Evolutionary conservation across 2,113 vertebrate genomes (phyloP), one percentile per base, ranked within the genome.

Genomic region (Mesoclemmys tuberculata): DNA sequence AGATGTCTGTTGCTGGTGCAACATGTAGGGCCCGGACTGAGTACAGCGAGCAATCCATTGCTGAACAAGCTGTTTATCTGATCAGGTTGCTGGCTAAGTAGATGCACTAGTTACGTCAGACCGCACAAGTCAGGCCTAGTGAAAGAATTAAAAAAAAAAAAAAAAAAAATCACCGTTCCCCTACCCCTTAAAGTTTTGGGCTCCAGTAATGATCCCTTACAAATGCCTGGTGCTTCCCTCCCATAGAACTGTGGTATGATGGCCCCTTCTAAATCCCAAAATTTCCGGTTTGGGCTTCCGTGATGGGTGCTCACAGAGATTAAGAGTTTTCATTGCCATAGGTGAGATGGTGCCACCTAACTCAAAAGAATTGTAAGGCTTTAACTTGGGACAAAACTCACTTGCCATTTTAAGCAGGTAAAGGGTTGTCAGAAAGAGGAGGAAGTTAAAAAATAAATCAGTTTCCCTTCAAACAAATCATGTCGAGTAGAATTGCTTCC

Each of bases 181-280:
- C 26, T 12, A 16, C 14, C 31, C 31, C 18, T 29, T 35, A 35
- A 64, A 64, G 61, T 31, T 64, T 64, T 64, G 61, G 27, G 61
- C 61, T 64, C 61, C 61, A 64, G 35, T n/a, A 35, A 18, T 64
- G 61, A 31, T 35, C 7, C 71, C 6, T 85, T 7, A 13, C 83
- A 58, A 74, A 10, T 0, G 19, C 22, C 4, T 26, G 58, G 10
- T 1, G 41, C 22, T n/a, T 64, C 22, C 31, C 35, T 48, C 5
- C 49, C 5, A 51, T 22, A 29, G 61, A 49, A 84, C 0, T 0
- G 19, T 38, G 46, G 10, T 35, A 31, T 0, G 1, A 5, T 56
- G 10, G 29, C 9, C 22, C 16, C 11, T 29, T 77, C 16, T 9
- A 2, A 84, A 87, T 7, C 11, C 7, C 4, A 35, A 0, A 26